A percentile compares a stretch with the other conserved stretches of the same genome.
Conservation (phyloP, 2,113 vertebrate species). For the Pluvianellus socialis region DNA sequence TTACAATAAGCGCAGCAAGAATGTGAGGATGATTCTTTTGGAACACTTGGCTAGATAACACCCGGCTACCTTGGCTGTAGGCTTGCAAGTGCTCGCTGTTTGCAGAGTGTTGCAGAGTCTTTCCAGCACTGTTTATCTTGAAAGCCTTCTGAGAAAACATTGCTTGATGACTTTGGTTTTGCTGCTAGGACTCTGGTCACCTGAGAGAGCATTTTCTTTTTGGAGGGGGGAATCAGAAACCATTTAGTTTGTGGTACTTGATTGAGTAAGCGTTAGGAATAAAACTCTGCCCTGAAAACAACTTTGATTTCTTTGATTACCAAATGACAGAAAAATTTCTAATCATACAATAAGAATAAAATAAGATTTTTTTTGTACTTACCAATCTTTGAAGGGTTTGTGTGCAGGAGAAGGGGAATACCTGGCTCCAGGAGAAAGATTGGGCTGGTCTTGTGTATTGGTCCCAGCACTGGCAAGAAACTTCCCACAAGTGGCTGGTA, state of each 20-base stretch:
- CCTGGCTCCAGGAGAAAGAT: neutral
- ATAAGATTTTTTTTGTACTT: constrained; percentile 58
- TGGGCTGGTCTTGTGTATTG: constrained; percentile 6
- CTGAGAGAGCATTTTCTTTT: neutral
- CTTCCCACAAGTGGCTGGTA: constrained; percentile 49
- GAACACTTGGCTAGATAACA: neutral
- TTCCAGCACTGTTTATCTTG: neutral
- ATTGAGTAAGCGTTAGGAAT: neutral
- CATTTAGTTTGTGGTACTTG: neutral
- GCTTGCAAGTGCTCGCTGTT: neutral
- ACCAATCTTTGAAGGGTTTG: constrained; percentile 51
- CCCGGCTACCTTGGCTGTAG: neutral
- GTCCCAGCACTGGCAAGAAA: constrained; percentile 13
- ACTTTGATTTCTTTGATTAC: neutral
- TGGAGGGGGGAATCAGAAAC: neutral
- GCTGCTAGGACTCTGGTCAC: neutral
- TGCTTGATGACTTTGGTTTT: neutral
- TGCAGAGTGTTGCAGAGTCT: neutral
- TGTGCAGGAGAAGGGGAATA: constrained; percentile 5
- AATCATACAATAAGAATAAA: neutral
- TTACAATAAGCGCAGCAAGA: neutral
- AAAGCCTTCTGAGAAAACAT: neutral
- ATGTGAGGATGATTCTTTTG: neutral
- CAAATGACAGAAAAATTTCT: neutral
- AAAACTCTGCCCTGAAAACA: neutral